Evolutionary conservation across 2,888 invertebrate genomes (phyloP).

Genomic region (Protophormia terraenovae): DNA sequence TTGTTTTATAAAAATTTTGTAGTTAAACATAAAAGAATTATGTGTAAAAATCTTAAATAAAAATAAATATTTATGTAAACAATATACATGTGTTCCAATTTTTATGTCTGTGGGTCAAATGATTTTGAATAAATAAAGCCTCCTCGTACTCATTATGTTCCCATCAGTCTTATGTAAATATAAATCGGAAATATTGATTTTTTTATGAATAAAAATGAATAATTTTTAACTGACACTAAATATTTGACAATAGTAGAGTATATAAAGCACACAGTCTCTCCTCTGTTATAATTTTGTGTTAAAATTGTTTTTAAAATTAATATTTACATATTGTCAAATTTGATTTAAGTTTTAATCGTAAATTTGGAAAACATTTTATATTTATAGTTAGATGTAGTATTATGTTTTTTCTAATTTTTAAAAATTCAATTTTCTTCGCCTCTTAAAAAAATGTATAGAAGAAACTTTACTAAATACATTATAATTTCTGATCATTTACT

Average conservation of each 20-base stretch:
- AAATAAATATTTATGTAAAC: neutral
- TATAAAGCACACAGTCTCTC: too few species aligned
- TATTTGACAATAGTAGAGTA: neutral
- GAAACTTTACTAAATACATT: too few species aligned
- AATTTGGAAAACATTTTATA: too few species aligned
- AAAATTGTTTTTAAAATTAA: neutral
- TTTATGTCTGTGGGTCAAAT: slow-evolving; percentile 48
- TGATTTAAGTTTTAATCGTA: neutral
- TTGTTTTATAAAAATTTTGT: neutral
- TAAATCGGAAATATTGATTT: slow-evolving; percentile 32
- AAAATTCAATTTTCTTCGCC: too few species aligned
- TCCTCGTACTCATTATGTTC: neutral
- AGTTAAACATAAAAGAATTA: neutral
- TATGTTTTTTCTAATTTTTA: too few species aligned
- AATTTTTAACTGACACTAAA: neutral
- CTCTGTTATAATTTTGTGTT: neutral
- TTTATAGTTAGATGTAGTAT: too few species aligned
- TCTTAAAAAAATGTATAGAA: too few species aligned
- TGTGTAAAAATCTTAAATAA: slow-evolving; percentile 1
- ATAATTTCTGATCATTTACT: too few species aligned
- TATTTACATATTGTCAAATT: neutral
- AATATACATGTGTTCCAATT: slow-evolving; percentile 59
- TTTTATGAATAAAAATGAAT: neutral
- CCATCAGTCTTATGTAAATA: slow-evolving; percentile 31
- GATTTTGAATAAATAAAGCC: neutral